Percentiles rank a stretch among this genome's conserved stretches.
phyloP scores from a whole-genome alignment of 2,113 vertebrate species.

The Nycticorax nycticorax region DNA sequence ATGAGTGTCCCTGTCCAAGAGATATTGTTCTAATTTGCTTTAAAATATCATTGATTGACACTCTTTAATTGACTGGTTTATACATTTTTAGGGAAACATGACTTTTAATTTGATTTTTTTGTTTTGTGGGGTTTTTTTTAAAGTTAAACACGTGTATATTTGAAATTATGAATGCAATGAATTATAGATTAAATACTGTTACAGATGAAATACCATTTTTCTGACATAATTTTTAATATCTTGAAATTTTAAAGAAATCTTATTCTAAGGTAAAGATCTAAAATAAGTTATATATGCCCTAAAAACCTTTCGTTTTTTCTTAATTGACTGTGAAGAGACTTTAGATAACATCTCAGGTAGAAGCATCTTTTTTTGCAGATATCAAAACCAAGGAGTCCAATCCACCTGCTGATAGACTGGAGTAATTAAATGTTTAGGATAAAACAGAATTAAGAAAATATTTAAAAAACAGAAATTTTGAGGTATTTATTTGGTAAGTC shows the following conservation, averaged over 20 bases:
- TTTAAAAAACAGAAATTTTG: background rate
- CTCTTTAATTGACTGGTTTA: background rate
- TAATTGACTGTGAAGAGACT: background rate
- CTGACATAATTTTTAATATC: background rate
- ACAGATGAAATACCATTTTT: background rate
- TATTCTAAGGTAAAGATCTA: background rate
- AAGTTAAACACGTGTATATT: background rate
- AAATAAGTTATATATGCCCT: background rate
- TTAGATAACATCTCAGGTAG: background rate
- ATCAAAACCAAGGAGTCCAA: background rate
- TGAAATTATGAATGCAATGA: background rate
- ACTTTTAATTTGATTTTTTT: background rate
- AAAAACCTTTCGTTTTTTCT: background rate
- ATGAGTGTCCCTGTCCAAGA: background rate
- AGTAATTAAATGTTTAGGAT: background rate
- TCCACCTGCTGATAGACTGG: background rate
- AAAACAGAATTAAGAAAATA: background rate
- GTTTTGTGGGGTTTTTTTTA: rapidly evolving
- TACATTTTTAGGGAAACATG: background rate
- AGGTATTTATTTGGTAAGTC: background rate
- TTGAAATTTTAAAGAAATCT: background rate
- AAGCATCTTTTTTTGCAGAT: background rate
- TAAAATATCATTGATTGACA: background rate
- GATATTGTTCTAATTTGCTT: background rate
- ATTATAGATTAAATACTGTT: background rate